Evolutionary conservation across 2,888 invertebrate species (phyloP), one percentile per base, ranked within the genome.

Genomic region (Trisateles emortualis): DNA sequence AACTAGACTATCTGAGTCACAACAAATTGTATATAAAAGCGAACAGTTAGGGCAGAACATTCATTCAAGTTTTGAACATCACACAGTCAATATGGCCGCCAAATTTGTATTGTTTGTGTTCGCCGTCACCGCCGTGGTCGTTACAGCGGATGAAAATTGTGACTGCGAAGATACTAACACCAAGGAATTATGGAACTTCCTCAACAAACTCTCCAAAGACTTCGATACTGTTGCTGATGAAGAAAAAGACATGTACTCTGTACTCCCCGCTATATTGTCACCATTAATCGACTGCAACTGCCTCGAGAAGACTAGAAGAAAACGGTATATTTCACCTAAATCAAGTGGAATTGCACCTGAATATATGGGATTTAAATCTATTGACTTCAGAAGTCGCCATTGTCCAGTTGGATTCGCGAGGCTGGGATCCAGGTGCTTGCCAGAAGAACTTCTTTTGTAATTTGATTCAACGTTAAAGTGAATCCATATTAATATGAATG

Each of bases 231-330:
- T 3, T 19, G 65, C 2, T 0, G 10, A 35, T 2, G 62, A 61
- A 0, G 58, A 69, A 0, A 52, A 42, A 0, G 40, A 42, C 0
- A 0, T 62, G 1, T 63, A 61, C 17, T 63, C 74, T 0, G 79
- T 75, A 0, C 33, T 62, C 0, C 75, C 81, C 0, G 81, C 74
- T 0, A 50, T 65, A 2, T 38, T 81, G 8, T 68, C 68, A 1
- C 74, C 77, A 4, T 61, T 72, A 0, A 43, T 69, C 0, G 70
- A 72, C 2, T 68, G 74, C 36, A 54, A 70, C 9, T 81, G 80
- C 36, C 49, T 63, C 2, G 69, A 72, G 19, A 74, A 68, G 3
- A 54, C 53, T 10, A 66, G 81, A 19, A 68, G 45, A 52, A 81
- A 77, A 46, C 57, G 80, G n/a, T 17, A 24, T 1, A 22, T 41